phyloP scores from a whole-genome alignment of 2,888 invertebrate species.

The Meandrusa payeni region DNA sequence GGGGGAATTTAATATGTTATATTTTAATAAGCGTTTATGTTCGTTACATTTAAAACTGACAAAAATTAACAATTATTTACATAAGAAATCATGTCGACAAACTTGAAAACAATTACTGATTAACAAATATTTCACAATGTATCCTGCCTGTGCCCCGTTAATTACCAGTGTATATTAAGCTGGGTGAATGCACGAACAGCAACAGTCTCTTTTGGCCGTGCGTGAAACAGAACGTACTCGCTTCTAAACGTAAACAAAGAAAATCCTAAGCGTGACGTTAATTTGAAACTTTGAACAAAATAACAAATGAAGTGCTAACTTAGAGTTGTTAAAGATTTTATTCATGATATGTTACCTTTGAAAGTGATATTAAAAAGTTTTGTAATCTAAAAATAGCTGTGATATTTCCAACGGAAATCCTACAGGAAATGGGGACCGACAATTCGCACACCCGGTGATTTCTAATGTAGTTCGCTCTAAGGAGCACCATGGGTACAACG shows the following conservation, averaged over 20 bases:
- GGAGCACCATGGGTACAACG: constrained; percentile 60
- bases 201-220: not conserved
- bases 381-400: constrained; percentile 41
- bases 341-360: constrained; percentile 23
- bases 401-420: constrained; percentile 53
- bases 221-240: constrained; percentile 42
- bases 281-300: constrained; percentile 46
- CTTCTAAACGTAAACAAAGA: constrained; percentile 55
- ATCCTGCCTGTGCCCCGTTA: too few species aligned
- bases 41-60: too few species aligned
- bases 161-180: too few species aligned
- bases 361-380: constrained; percentile 22
- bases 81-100: too few species aligned
- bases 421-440: constrained; percentile 65
- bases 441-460: constrained; percentile 53
- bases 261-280: constrained; percentile 55
- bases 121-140: too few species aligned
- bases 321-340: constrained; percentile 7
- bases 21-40: too few species aligned
- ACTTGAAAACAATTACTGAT: too few species aligned
- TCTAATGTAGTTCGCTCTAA: constrained; percentile 43
- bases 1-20: too few species aligned
- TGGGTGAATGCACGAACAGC: too few species aligned
- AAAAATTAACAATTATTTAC: too few species aligned
- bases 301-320: constrained; percentile 49